Percentiles rank a stretch among this genome's conserved stretches.
Evolutionary conservation across 1,140 invertebrate species (phyloP).

Genomic region (Dreissena polymorpha): DNA sequence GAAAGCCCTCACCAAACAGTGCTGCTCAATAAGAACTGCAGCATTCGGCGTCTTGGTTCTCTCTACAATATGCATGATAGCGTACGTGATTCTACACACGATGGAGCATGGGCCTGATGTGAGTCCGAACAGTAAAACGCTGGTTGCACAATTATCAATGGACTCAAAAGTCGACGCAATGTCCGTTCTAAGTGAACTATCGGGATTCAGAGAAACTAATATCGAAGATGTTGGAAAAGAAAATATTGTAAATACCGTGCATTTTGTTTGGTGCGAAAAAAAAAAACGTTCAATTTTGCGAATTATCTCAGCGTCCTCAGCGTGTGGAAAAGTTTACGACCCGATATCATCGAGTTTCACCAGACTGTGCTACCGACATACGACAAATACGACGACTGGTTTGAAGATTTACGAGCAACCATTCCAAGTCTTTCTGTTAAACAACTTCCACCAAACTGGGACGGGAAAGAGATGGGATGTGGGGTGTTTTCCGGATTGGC

Average conservation of each 20-base stretch:
- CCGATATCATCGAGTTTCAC: conserved; percentile 66
- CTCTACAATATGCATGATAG: no score
- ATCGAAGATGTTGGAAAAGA: conserved; percentile 1
- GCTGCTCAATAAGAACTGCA: no score
- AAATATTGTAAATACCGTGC: conserved; percentile 56
- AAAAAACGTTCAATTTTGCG: conserved; percentile 63
- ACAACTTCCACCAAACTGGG: conserved; percentile 46
- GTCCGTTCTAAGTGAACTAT: conserved; percentile 33
- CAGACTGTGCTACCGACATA: conserved; percentile 4
- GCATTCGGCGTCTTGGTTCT: no score
- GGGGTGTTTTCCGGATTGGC: conserved; percentile 58
- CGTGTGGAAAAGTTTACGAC: conserved; percentile 65
- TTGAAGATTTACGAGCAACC: conserved; percentile 55
- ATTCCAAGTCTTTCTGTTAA: conserved; percentile 58
- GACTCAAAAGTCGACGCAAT: not conserved
- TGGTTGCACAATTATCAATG: no score
- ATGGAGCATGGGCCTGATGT: no score
- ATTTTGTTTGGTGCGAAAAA: conserved; percentile 66
- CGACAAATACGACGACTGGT: conserved; percentile 67
- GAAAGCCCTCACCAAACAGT: no score
- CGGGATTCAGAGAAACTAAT: conserved; percentile 6
- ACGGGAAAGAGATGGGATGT: conserved; percentile 54
- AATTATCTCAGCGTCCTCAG: conserved; percentile 70
- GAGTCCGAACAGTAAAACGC: no score
- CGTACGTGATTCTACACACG: no score